A percentile compares a stretch with the other conserved stretches of the same genome.
Evolutionary conservation across 2,888 invertebrate species (phyloP).

Genomic region (Apeira syringaria): DNA sequence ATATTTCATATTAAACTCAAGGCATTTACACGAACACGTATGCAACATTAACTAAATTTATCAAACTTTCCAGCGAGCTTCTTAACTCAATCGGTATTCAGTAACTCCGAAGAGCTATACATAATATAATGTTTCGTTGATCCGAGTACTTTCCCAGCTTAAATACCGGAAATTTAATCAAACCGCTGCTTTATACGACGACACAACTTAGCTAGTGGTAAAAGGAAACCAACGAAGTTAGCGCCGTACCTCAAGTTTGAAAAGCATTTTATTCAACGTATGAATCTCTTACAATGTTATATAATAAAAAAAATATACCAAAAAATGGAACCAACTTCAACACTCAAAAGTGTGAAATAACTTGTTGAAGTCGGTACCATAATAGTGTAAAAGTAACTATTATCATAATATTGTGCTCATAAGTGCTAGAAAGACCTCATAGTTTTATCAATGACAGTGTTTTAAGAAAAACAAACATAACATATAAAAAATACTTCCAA

Average conservation of each 20-base stretch:
- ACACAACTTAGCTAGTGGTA: conserved; percentile 14
- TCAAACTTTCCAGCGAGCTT: conserved; percentile 12
- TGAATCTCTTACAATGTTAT: too few species aligned
- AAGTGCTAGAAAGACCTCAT: too few species aligned
- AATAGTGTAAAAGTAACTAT: too few species aligned
- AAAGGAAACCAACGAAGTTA: background rate
- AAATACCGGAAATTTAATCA: conserved; percentile 37
- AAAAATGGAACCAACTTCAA: too few species aligned
- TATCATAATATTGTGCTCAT: too few species aligned
- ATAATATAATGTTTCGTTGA: conserved; percentile 31
- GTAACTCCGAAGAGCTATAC: conserved; percentile 29
- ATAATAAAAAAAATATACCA: too few species aligned
- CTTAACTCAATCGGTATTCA: conserved; percentile 23
- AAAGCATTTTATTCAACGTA: too few species aligned
- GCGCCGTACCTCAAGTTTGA: background rate
- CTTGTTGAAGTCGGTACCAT: too few species aligned
- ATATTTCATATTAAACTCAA: background rate
- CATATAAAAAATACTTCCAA: too few species aligned
- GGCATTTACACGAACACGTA: background rate
- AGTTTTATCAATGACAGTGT: too few species aligned
- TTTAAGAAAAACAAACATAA: too few species aligned
- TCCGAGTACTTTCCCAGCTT: conserved; percentile 31
- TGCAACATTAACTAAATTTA: conserved; percentile 9
- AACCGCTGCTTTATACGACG: conserved; percentile 24
- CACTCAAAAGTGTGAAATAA: too few species aligned